A percentile compares a stretch with the other conserved stretches of the same genome.
phyloP scores from a whole-genome alignment of 2,797 vertebrate genomes.

The Sandelia bainsii region DNA sequence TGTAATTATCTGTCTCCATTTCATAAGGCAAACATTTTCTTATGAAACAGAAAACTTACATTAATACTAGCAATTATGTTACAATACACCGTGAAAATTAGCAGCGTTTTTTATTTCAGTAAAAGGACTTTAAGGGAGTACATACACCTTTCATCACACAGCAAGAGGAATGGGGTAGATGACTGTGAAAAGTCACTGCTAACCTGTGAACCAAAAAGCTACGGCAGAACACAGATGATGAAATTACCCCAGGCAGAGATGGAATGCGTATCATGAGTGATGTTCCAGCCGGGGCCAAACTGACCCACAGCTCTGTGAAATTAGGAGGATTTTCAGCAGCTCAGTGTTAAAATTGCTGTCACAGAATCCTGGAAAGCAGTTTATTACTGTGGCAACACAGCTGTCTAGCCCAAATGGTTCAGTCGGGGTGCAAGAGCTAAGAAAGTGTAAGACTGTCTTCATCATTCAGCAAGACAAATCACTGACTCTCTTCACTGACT shows the following conservation, averaged over 20 bases:
- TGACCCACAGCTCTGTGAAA: constrained; percentile 79
- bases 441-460: constrained; percentile 56
- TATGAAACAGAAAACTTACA: constrained; percentile 67
- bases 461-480: constrained; percentile 42
- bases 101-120: constrained; percentile 60
- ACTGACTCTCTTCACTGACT: constrained; percentile 14
- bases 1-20: constrained; percentile 67
- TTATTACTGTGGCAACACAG: constrained; percentile 75
- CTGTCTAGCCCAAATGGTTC: constrained; percentile 69
- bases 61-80: constrained; percentile 41
- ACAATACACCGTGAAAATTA: constrained; percentile 62
- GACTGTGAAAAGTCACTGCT: constrained; percentile 72
- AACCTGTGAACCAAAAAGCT: constrained; percentile 75
- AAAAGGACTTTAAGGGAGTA: constrained; percentile 44
- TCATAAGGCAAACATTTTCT: constrained; percentile 64
- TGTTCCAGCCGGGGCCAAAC: constrained; percentile 66
- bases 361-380: constrained; percentile 66
- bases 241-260: constrained; percentile 64
- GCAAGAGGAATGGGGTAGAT: constrained; percentile 50
- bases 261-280: constrained; percentile 81
- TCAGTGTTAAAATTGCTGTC: constrained; percentile 71
- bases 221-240: constrained; percentile 69
- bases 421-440: constrained; percentile 31
- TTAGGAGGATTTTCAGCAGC: constrained; percentile 76
- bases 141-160: constrained; percentile 56